Percentiles rank a stretch among this genome's conserved stretches.
These are phyloP conservation scores for Cynopterus sphinx DNA, from an alignment of 2,797 vertebrate genomes.

Conservation along the genomic window DNA sequence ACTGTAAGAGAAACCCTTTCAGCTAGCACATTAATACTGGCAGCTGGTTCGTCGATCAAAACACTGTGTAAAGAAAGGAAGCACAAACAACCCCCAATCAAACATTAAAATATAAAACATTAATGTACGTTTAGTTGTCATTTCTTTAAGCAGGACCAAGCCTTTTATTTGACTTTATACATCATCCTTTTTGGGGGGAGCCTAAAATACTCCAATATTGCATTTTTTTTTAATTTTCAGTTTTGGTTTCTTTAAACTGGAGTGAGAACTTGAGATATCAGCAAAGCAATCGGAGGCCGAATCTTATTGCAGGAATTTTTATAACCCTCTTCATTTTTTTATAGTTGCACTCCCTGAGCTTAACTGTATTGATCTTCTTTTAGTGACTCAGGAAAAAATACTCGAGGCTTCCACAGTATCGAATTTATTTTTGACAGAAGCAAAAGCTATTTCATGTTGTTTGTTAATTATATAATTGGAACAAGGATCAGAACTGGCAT, in stretches of 20 bases:
- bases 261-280: neutral
- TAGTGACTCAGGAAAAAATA: slow-evolving; percentile 30
- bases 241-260: slow-evolving; percentile 13
- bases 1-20: neutral
- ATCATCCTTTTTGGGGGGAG: neutral
- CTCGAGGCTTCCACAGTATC: neutral
- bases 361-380: neutral
- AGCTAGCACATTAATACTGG: neutral
- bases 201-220: neutral
- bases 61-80: neutral
- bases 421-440: slow-evolving; percentile 38
- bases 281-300: neutral
- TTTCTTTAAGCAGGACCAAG: neutral
- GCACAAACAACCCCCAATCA: neutral
- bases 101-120: neutral
- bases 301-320: slow-evolving; percentile 17
- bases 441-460: neutral
- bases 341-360: neutral
- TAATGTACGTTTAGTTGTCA: neutral
- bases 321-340: slow-evolving; percentile 43
- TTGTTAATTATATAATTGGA: neutral
- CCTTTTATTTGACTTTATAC: neutral
- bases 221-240: slow-evolving; percentile 4
- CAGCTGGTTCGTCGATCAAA: neutral
- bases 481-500: neutral